Base-by-base conservation (phyloP, 2,797 vertebrate species). In the Cebuella pygmaea region DNA sequence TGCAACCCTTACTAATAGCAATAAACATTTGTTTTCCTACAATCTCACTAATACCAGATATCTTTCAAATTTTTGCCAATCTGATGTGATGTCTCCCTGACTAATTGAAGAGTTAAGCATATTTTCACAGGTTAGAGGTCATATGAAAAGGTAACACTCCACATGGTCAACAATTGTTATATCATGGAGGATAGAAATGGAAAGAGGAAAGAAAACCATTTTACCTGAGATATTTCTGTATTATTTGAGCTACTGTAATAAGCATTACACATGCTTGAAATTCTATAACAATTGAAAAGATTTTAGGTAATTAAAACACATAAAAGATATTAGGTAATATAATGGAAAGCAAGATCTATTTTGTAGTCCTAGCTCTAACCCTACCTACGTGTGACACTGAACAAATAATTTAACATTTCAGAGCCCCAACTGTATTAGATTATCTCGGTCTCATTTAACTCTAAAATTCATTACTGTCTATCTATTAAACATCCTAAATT, bases 381-480 rank as follows among this genome's bases (percentile, higher is more conserved):
- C 11, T 39, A 74, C 15, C 19, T 36, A 39, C 9, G 41, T 57
- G 22, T 72, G 52, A 90, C 20, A 48, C 7, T 33, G 9, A 96
- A 92, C 17, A 86, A 81, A 81, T 84, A 33, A 83, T 27, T 72
- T 36, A 55, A 9, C 24, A 70, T 26, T 88, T 72, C 80, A 88
- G 39, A 59, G 75, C 20, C 50, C 19, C 10, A 81, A 50, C 0
- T 82, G 7, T n/a, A 80, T 14, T 84, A 61, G 36, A 88, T 61
- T 94, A 93, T 50, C 61, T 90, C 83, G 41, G 15, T 87, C 64
- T 80, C 79, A 83, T 27, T 90, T 79, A 92, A 39, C 55, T 85
- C 74, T 86, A 89, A 92, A 92, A 93, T 81, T 24, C 1, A 92
- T 52, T 94, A 93, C 7, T 94, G 10, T 92, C 41, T 82, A 39